Conservation (phyloP, 1,140 invertebrate genomes). For the Aricia agestis region DNA sequence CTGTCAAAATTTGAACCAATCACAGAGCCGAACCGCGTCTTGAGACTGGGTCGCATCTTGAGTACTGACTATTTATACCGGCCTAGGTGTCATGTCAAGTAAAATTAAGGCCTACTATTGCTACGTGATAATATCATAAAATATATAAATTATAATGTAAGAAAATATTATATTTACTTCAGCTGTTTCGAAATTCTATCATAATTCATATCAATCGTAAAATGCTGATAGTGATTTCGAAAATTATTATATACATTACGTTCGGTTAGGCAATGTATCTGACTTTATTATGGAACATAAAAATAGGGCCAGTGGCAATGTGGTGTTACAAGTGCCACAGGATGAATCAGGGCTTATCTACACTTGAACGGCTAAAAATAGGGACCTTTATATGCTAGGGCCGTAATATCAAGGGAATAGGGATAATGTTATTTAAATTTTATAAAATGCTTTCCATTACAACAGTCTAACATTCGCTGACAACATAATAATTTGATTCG, state of each 20-base stretch:
- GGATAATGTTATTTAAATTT: not conserved
- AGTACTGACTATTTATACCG: too few species aligned
- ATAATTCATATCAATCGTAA: too few species aligned
- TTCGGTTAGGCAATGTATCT: constrained; percentile 4
- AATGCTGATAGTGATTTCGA: not conserved
- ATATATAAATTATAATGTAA: too few species aligned
- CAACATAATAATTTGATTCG: not conserved
- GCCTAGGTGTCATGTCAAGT: not conserved
- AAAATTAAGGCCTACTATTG: not conserved
- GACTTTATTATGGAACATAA: constrained; percentile 20
- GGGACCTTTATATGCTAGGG: constrained; percentile 4
- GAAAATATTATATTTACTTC: too few species aligned
- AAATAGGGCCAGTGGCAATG: constrained; percentile 26
- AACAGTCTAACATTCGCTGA: not conserved
- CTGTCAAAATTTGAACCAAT: too few species aligned
- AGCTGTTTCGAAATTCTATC: not conserved
- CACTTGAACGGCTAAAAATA: constrained; percentile 27
- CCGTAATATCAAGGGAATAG: not conserved
- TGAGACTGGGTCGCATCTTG: too few species aligned
- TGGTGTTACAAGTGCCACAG: constrained; percentile 33
- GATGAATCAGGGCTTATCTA: constrained; percentile 28
- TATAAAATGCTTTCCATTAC: constrained; percentile 7
- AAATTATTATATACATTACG: not conserved
- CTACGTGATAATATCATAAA: not conserved
- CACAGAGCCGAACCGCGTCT: too few species aligned